phyloP scores from a whole-genome alignment of 2,797 vertebrate species.

The Pelodytes ibericus region DNA sequence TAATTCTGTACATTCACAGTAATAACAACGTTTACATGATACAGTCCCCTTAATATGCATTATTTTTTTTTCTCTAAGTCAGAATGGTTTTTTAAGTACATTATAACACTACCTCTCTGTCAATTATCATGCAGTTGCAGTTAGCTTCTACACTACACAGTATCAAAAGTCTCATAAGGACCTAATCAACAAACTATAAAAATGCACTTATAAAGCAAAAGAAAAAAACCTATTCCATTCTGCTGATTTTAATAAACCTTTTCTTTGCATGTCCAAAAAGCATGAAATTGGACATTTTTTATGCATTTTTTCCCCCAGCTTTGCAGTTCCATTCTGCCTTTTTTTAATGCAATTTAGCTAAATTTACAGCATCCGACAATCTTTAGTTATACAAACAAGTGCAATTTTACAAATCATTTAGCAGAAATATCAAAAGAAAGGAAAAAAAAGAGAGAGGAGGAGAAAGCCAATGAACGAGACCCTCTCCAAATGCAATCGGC shows the following conservation, averaged over 20 bases:
- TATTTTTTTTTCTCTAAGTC: no score
- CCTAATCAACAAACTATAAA: conserved; percentile 45
- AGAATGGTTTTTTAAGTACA: no score
- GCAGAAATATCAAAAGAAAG: not conserved
- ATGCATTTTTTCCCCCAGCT: not conserved
- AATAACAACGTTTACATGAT: no score
- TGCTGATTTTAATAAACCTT: conserved; percentile 45
- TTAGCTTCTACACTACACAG: conserved; percentile 19
- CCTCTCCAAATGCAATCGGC: not conserved
- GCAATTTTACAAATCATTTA: conserved; percentile 20
- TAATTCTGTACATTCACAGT: no score
- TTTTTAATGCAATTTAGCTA: conserved; percentile 27
- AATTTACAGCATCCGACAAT: conserved; percentile 4
- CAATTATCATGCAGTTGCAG: conserved; percentile 35
- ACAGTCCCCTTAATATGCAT: no score
- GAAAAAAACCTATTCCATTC: conserved; percentile 15
- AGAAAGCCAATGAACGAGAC: not conserved
- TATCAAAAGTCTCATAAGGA: conserved; percentile 42
- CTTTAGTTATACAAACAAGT: conserved; percentile 8
- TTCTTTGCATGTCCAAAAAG: conserved; percentile 34
- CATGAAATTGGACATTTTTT: conserved; percentile 28
- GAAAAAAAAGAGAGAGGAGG: not conserved
- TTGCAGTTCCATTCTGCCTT: not conserved
- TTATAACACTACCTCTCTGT: not conserved
- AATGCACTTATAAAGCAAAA: conserved; percentile 10